Conservation (phyloP, 2,797 vertebrate genomes). For the Amblyraja radiata region DNA sequence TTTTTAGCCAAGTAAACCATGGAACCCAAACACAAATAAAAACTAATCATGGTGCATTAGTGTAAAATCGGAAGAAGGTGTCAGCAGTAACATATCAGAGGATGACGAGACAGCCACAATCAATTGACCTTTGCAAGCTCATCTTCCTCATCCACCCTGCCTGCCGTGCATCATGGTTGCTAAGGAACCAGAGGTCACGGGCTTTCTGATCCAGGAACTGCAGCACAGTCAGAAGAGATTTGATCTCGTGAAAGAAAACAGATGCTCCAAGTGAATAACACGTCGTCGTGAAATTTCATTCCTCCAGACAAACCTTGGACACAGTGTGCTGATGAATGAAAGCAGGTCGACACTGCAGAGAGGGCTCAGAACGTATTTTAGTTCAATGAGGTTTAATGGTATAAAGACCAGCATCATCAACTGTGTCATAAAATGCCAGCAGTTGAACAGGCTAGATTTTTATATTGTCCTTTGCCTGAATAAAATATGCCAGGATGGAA, state of each 20-base stretch:
- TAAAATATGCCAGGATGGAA: too few species aligned
- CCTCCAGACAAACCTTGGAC: slow-evolving; percentile 39
- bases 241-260: slow-evolving; percentile 51
- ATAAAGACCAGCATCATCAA: slow-evolving; percentile 17
- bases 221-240: slow-evolving; percentile 50
- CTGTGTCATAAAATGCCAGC: slow-evolving; percentile 37
- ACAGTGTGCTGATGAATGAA: slow-evolving; percentile 42
- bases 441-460: too few species aligned
- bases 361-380: slow-evolving; percentile 36
- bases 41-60: slow-evolving; percentile 68
- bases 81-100: slow-evolving; percentile 38
- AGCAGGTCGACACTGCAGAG: slow-evolving; percentile 42
- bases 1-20: slow-evolving; percentile 62
- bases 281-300: slow-evolving; percentile 41
- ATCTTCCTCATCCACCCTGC: slow-evolving; percentile 47
- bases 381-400: slow-evolving; percentile 41
- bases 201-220: slow-evolving; percentile 55
- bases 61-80: slow-evolving; percentile 45
- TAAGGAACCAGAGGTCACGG: slow-evolving; percentile 59
- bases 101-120: slow-evolving; percentile 56
- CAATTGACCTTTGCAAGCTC: slow-evolving; percentile 57
- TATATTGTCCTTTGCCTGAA: too few species aligned
- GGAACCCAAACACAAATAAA: slow-evolving; percentile 61
- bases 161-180: slow-evolving; percentile 58
- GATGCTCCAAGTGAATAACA: slow-evolving; percentile 43